Conservation (phyloP, 2,113 vertebrate species). For the Malaclemys terrapin region DNA sequence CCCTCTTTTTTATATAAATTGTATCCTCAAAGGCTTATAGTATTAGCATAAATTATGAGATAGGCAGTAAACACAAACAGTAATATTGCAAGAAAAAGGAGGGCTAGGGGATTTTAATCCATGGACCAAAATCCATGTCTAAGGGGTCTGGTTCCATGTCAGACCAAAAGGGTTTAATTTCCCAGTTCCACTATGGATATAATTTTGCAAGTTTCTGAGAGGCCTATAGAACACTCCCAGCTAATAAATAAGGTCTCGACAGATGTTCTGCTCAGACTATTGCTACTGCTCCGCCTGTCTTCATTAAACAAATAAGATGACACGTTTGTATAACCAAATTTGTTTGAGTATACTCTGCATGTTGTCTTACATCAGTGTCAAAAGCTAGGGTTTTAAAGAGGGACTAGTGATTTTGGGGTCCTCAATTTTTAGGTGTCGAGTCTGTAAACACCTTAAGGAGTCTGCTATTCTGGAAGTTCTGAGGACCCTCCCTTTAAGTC, state of each 20-base stretch:
- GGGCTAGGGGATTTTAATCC: not conserved
- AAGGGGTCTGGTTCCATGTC: not conserved
- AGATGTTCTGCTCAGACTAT: not conserved
- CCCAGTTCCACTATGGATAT: slow-evolving; percentile 29
- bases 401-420: not conserved
- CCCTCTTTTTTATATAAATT: not conserved
- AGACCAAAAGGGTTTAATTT: slow-evolving; percentile 21
- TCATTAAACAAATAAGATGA: not conserved
- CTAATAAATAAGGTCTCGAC: slow-evolving; percentile 37
- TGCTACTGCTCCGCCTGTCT: slow-evolving; percentile 50
- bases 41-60: not conserved
- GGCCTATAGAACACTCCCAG: slow-evolving; percentile 62
- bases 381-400: slow-evolving; percentile 38
- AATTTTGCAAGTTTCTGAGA: slow-evolving; percentile 14
- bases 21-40: not conserved
- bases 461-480: slow-evolving; percentile 28
- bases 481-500: slow-evolving; percentile 13
- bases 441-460: not conserved
- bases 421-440: not conserved
- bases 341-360: slow-evolving; percentile 26
- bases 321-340: slow-evolving; percentile 54
- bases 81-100: not conserved
- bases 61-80: not conserved
- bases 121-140: slow-evolving; percentile 23
- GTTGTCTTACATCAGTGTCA: slow-evolving; percentile 56